phyloP scores from a whole-genome alignment of 2,113 vertebrate genomes.

The Butastur rufipennis region DNA sequence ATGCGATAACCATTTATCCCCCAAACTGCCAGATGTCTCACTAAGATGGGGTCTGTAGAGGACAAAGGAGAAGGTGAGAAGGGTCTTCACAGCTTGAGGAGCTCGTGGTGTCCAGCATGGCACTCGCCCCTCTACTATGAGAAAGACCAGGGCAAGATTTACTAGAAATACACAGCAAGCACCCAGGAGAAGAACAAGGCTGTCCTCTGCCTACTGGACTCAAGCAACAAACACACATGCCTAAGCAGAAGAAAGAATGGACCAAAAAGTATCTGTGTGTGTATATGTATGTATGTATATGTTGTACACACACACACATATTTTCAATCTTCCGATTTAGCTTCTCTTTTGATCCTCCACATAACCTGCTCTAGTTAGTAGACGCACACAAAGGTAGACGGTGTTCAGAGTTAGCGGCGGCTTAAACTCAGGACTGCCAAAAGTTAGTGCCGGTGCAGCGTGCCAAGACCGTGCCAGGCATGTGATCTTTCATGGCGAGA shows the following conservation, averaged over 20 bases:
- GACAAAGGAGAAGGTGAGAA: not conserved
- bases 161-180: not conserved
- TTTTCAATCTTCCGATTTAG: not conserved
- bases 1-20: fast-evolving
- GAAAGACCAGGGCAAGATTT: not conserved
- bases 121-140: not conserved
- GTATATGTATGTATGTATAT: fast-evolving
- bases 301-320: not conserved
- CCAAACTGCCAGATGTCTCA: not conserved
- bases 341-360: not conserved
- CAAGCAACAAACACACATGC: not conserved
- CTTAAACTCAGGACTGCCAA: not conserved
- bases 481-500: slow-evolving; percentile 8
- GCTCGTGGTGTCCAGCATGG: not conserved
- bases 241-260: not conserved
- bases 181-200: not conserved
- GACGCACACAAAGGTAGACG: not conserved
- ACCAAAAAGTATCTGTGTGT: not conserved
- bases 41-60: not conserved
- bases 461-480: not conserved
- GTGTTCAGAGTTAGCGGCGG: not conserved
- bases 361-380: not conserved
- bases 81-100: not conserved
- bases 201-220: not conserved
- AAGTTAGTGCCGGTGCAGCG: not conserved